Base-by-base conservation (phyloP, 2,888 invertebrate genomes). In the Campoplex nolae region DNA sequence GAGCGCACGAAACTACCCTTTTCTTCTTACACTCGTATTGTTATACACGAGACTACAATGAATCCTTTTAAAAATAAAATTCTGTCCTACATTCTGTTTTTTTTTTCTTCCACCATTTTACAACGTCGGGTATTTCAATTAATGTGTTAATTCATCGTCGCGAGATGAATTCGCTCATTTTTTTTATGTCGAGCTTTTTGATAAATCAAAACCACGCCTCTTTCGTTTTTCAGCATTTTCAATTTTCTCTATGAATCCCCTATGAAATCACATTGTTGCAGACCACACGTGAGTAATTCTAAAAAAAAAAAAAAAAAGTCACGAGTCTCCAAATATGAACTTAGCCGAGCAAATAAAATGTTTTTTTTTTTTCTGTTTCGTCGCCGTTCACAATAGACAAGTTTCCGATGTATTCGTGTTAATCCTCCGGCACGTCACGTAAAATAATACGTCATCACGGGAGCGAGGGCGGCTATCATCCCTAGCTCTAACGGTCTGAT, bases 391-490 rank as follows among this genome's bases (percentile, higher is more conserved):
- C 56, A 48, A 70, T 58, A 58, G 75, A 58, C 28, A 38, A 56
- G 54, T 67, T 48, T 84, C 13, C 65, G 35, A 62, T 56, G 67
- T 83, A 71, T 77, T 71, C 42, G 23, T 62, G 45, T 78, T 73
- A 73, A 73, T 45, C 51, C 48, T 4, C 28, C 2, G 42, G 68
- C 54, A 71, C 51, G 54, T 65, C 76, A 71, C 48, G 70, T 65
- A 71, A 84, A 84, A 65, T 76, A 74, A 85, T 68, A 58, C 73
- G 82, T 85, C 78, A 77, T 76, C 76, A 51, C 54, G 58, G 35
- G 23, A 23, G 51, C 56, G 51, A 48, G 68, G 74, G 73, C 67
- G 77, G 28, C 51, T 35, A 81, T 74, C 67, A 48, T 76, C 35
- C 48, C 42, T 45, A 38, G 82, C 67, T 74, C 73, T 35, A 85